Base-by-base conservation (phyloP, 1,140 invertebrate species). In the Drosophila pruinosa region DNA sequence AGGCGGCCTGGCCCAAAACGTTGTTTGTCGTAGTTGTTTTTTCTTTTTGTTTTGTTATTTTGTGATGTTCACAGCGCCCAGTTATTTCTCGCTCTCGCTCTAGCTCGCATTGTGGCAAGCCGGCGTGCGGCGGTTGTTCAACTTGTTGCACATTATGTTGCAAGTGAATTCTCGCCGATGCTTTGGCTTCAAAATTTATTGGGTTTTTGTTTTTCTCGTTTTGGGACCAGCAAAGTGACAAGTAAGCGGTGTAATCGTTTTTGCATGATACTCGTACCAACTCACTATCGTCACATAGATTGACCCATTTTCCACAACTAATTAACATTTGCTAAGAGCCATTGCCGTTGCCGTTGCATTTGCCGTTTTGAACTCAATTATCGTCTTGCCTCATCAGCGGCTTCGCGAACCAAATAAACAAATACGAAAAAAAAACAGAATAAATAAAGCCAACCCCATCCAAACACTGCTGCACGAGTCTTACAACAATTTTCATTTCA, bases 241-340 rank as follows among this genome's bases (percentile, higher is more conserved):
- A 45, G 62, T 72, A 67, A 59, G 26, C 54, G 70, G 8, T 8
- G 59, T 54, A 70, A 53, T 54, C 41, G 62, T 41, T 45, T 58
- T 19, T 62, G 47, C 58, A 62, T 68, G 54, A 59, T 52, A 34
- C 31, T 4, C 31, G 31, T 34, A n/a, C 10, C 31, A 38, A 24
- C 36, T 22, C 28, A 19, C 31, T 17, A 52, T 39, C 56, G 38
- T 41, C 17, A 65, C 43, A 81, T 43, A 88, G 62, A 65, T 75
- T 82, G 67, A 76, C 80, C 80, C 76, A 85, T 88, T 82, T 85
- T 78, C 65, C 67, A 69, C 73, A 81, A 78, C 82, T 81, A 86
- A 88, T 81, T 88, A 86, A 81, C 81, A 88, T 86, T 86, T 86
- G 63, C 77, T 74, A 88, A 88, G 78, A 75, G 76, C 67, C 71